Percentiles rank a stretch among this genome's conserved stretches.
These are phyloP conservation scores for Drosophila buzzatii DNA, from an alignment of 2,888 invertebrate genomes.

Conservation along the genomic window DNA sequence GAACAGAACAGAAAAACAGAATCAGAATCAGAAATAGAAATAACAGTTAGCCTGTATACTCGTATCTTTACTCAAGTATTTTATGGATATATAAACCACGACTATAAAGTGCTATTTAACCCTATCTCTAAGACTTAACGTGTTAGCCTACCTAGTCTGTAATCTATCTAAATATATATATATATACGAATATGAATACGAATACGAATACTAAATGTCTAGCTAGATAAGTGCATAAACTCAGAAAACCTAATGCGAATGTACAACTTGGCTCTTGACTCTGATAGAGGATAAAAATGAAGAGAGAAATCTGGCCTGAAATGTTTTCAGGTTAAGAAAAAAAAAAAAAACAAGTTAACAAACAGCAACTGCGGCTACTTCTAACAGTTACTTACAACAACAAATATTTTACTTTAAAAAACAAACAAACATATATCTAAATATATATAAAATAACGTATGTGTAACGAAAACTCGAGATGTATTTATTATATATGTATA, in stretches of 20 bases:
- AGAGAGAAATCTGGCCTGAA: background rate
- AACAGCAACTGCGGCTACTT: constrained; percentile 39
- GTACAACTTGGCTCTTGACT: constrained; percentile 24
- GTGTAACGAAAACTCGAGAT: constrained; percentile 58
- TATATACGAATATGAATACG: constrained; percentile 31
- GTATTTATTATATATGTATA: constrained; percentile 58
- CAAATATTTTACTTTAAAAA: constrained; percentile 12
- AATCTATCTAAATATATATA: constrained; percentile 4
- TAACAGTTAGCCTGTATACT: constrained; percentile 52
- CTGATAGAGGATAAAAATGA: background rate
- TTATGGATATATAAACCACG: constrained; percentile 58
- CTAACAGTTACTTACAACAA: constrained; percentile 13
- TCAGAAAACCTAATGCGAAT: constrained; percentile 23
- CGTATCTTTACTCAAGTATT: constrained; percentile 79
- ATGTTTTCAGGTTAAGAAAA: background rate
- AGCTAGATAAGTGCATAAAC: constrained; percentile 13
- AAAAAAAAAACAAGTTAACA: constrained; percentile 14
- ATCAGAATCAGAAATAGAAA: background rate
- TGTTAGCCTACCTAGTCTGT: constrained; percentile 60
- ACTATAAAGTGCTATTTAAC: constrained; percentile 72
- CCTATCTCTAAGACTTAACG: constrained; percentile 73
- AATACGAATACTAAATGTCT: constrained; percentile 41
- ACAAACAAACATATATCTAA: constrained; percentile 7
- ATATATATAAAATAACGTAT: constrained; percentile 23
- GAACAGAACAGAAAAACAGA: constrained; percentile 1